Evolutionary conservation across 1,140 invertebrate genomes (phyloP), one percentile per base, ranked within the genome.

Genomic region (Uloborus diversus): DNA sequence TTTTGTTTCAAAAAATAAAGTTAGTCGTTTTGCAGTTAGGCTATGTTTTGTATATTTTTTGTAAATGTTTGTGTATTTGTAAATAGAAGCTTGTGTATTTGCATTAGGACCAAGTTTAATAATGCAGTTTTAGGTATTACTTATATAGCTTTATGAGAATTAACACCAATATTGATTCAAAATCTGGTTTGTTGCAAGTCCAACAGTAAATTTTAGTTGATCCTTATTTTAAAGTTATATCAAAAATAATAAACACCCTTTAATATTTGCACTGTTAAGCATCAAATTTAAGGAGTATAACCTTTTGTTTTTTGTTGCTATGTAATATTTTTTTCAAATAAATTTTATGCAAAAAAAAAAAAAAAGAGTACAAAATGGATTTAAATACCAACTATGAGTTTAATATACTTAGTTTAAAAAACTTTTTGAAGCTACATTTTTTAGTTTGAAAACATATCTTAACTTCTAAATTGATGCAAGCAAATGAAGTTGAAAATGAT

Each of bases 1-100:
- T 73, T 78, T 61, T 66, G 56, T 9, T 53, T 66, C 32, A 42
- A 42, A 47, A 27, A 17, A 27, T 33, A 78, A 78, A 78, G 61
- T 66, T 51, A n/a, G 62, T 78, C 65, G 61, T 78, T 78, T 78
- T 78, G 57, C 11, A 35, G 37, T 66, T 33, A 66, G 37, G 57
- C 73, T 78, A 65, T 78, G 73, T 78, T n/a, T 78, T 78, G 73
- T 78, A 78, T 78, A 78, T 78, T 78, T 78, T 78, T 78, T 78
- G 73, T 78, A 78, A 65, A 78, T 78, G 47, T 65, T 78, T 78
- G 73, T 78, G 61, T 78, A 78, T 78, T 78, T 78, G 73, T 78
- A 78, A 65, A 78, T 78, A 78, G 73, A 47, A 78, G 73, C 30
- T 56, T 76, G 71, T 42, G 62, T 66, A 78, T 78, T 78, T 78